Evolutionary conservation across 2,888 invertebrate species (phyloP).

Genomic region (Sesia bembeciformis): DNA sequence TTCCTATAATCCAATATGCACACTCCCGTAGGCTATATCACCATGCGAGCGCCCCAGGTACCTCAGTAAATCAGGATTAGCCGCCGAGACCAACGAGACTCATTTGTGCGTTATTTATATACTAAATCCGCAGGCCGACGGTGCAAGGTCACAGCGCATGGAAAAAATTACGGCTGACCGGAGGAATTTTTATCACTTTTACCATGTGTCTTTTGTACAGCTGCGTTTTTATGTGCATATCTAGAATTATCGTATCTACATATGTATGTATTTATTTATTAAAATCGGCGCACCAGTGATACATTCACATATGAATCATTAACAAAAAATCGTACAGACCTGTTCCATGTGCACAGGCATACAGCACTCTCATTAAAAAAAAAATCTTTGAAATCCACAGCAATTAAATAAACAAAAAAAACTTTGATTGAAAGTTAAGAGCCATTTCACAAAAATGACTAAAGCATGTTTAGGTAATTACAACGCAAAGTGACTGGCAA

Average conservation of each 20-base stretch:
- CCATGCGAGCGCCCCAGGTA: slow-evolving; percentile 29
- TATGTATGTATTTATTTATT: neutral
- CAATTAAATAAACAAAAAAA: too few species aligned
- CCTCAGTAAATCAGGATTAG: slow-evolving; percentile 67
- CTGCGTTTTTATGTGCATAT: slow-evolving; percentile 1
- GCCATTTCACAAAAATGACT: too few species aligned
- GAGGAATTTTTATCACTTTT: slow-evolving; percentile 31
- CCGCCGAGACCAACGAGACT: slow-evolving; percentile 40
- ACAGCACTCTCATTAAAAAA: neutral
- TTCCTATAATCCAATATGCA: slow-evolving; percentile 14
- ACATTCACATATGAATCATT: too few species aligned
- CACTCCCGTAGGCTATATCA: slow-evolving; percentile 17
- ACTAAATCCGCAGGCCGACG: slow-evolving; percentile 36
- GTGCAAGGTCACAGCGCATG: slow-evolving; percentile 25
- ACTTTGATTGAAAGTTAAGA: too few species aligned
- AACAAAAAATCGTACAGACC: too few species aligned
- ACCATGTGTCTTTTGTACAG: slow-evolving; percentile 13
- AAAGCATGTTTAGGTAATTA: too few species aligned
- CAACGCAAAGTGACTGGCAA: too few species aligned
- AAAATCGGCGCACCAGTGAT: neutral
- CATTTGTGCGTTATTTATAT: slow-evolving; percentile 67
- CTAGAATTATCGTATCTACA: neutral
- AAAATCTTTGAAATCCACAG: too few species aligned
- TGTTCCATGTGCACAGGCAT: neutral
- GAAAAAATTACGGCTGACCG: slow-evolving; percentile 16